Conservation (phyloP, 2,888 invertebrate genomes). For the Physocephala rufipes region DNA sequence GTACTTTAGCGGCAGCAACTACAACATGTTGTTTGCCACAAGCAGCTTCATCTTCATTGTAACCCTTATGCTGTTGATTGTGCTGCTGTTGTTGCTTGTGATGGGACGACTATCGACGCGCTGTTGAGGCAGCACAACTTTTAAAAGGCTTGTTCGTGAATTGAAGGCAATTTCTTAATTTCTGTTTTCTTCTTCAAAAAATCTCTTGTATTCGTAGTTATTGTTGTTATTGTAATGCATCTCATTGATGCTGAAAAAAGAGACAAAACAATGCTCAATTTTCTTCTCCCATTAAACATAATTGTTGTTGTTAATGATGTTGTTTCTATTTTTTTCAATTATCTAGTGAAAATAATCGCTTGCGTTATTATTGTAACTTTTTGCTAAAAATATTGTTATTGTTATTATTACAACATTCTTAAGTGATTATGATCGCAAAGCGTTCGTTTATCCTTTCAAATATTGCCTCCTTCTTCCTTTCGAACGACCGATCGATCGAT, state of each 20-base stretch:
- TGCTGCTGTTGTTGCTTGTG: too few relatives aligned
- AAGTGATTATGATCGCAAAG: constrained; percentile 44
- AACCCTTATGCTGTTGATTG: neutral
- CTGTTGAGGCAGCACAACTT: constrained; percentile 41
- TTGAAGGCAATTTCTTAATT: constrained; percentile 32
- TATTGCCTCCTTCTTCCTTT: neutral
- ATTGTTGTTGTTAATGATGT: neutral
- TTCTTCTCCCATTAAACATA: too few relatives aligned
- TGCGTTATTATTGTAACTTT: neutral
- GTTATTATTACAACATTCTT: constrained; percentile 22
- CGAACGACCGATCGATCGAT: constrained; percentile 11
- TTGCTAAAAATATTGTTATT: neutral
- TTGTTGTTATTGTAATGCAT: neutral
- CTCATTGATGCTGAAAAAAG: too few relatives aligned
- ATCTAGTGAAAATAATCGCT: neutral
- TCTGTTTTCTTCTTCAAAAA: neutral
- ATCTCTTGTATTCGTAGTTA: neutral
- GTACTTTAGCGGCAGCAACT: constrained; percentile 54
- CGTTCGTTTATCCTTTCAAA: constrained; percentile 33
- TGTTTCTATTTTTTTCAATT: neutral
- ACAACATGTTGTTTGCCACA: constrained; percentile 46
- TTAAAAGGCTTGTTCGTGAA: constrained; percentile 7
- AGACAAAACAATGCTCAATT: too few relatives aligned
- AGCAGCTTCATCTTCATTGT: constrained; percentile 3
- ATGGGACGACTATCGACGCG: too few relatives aligned